Evolutionary conservation across 2,888 invertebrate species (phyloP).

Genomic region (Leptogaster cylindrica): DNA sequence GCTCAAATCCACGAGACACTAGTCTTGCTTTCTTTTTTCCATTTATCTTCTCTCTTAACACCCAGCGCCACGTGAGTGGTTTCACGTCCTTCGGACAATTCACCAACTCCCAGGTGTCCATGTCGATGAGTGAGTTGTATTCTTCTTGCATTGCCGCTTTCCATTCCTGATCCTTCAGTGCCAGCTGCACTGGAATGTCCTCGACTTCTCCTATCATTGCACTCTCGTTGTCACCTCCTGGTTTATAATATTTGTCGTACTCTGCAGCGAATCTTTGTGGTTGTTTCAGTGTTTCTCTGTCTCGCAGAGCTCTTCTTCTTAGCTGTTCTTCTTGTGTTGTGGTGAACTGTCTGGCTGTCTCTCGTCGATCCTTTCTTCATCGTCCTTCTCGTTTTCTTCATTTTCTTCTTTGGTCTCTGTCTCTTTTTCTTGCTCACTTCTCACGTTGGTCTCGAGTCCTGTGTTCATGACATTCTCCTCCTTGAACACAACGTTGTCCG

Average conservation of each 20-base stretch:
- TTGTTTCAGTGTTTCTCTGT: background rate
- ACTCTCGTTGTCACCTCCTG: background rate
- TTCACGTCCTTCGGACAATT: slow-evolving; percentile 46
- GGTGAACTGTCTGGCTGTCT: background rate
- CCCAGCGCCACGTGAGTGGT: slow-evolving; percentile 12
- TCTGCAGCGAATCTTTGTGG: background rate
- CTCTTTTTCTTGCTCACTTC: background rate
- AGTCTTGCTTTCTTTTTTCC: slow-evolving; percentile 9
- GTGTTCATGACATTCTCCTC: background rate
- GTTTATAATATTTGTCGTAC: background rate
- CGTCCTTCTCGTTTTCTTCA: background rate
- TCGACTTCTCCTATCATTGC: slow-evolving; percentile 5
- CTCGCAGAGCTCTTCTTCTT: slow-evolving; percentile 2
- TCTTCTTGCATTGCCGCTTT: slow-evolving; percentile 45
- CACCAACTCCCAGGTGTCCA: slow-evolving; percentile 47
- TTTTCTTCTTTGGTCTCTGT: background rate
- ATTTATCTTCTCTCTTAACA: slow-evolving; percentile 1
- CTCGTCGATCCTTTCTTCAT: background rate
- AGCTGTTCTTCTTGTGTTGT: background rate
- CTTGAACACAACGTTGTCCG: slow-evolving; percentile 1
- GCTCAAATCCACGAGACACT: slow-evolving; percentile 13
- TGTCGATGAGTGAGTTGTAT: slow-evolving; percentile 44
- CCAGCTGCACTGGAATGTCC: background rate
- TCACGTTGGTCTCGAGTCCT: background rate
- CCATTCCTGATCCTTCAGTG: slow-evolving; percentile 37